These are phyloP conservation scores for Coenonympha arcania DNA, from an alignment of 2,888 invertebrate species.

Conservation along the genomic window DNA sequence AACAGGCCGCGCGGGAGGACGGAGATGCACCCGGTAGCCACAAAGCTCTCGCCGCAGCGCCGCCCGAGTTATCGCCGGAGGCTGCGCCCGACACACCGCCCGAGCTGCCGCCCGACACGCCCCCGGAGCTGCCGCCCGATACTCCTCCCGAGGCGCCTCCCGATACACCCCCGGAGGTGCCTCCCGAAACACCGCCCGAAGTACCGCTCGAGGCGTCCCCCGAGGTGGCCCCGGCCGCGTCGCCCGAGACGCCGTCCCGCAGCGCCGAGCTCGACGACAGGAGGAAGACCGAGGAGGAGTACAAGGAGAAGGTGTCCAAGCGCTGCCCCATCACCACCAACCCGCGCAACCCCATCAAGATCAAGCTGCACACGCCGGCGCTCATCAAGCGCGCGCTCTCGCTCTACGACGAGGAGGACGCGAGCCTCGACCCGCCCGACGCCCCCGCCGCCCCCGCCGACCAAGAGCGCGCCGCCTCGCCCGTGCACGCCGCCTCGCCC, in stretches of 20 bases:
- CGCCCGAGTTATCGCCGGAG: too few relatives aligned
- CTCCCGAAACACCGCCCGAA: neutral
- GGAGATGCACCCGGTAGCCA: too few relatives aligned
- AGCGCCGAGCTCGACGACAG: constrained; percentile 25
- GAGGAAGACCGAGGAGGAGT: constrained; percentile 45
- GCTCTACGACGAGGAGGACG: constrained; percentile 62
- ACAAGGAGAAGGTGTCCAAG: constrained; percentile 57
- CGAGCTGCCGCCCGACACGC: too few relatives aligned
- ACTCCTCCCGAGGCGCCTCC: too few relatives aligned
- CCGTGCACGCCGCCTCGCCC: too few relatives aligned
- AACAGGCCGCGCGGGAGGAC: too few relatives aligned
- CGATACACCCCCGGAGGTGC: too few relatives aligned
- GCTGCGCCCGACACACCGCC: too few relatives aligned
- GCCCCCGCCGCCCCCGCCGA: neutral
- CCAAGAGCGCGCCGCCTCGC: neutral
- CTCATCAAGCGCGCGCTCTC: constrained; percentile 68
- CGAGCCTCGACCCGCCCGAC: constrained; percentile 17
- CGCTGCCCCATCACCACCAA: constrained; percentile 56
- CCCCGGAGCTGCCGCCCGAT: too few relatives aligned
- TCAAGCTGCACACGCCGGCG: constrained; percentile 61
- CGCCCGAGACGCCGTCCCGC: neutral
- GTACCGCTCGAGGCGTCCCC: neutral
- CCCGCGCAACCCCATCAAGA: constrained; percentile 61
- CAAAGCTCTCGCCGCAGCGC: too few relatives aligned
- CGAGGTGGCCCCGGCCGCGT: neutral